A percentile compares a stretch with the other conserved stretches of the same genome.
Conservation (phyloP, 2,888 invertebrate genomes). For the Hydrotaea diabolus region DNA sequence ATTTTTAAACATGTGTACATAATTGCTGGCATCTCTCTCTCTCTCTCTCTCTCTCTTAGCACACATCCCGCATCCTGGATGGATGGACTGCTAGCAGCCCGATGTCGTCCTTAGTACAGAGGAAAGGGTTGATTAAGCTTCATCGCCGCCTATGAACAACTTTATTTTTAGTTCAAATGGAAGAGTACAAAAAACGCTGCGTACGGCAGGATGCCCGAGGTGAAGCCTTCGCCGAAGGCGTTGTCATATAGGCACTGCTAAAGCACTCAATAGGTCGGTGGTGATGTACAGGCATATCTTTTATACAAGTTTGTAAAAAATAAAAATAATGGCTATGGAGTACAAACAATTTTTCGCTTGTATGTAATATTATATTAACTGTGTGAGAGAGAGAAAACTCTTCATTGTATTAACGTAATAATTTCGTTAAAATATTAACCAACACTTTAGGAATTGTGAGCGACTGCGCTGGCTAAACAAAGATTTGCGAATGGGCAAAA, state of each 20-base stretch:
- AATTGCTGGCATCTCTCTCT: not conserved
- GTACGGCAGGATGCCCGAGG: not conserved
- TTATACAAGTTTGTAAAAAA: not conserved
- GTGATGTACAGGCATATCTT: not conserved
- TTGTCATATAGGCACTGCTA: not conserved
- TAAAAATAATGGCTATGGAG: not conserved
- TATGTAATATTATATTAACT: too few species aligned
- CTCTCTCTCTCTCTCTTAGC: too few species aligned
- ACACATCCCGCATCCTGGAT: constrained; percentile 12
- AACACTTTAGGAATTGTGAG: too few species aligned
- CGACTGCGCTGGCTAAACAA: too few species aligned
- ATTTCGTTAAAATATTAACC: too few species aligned
- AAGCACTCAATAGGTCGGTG: not conserved
- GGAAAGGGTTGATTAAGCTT: not conserved
- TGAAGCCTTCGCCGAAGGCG: not conserved
- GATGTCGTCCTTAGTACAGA: constrained; percentile 8
- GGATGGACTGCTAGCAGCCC: not conserved
- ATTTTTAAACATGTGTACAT: constrained; percentile 46
- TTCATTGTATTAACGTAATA: too few species aligned
- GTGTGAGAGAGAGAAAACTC: too few species aligned
- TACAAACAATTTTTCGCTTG: too few species aligned
- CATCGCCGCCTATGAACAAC: not conserved
- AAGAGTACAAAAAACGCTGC: not conserved
- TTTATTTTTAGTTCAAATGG: constrained; percentile 3
- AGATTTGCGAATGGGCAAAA: too few species aligned